Evolutionary conservation across 2,113 vertebrate species (phyloP), one percentile per base, ranked within the genome.

Genomic region (Actenoides hombroni): DNA sequence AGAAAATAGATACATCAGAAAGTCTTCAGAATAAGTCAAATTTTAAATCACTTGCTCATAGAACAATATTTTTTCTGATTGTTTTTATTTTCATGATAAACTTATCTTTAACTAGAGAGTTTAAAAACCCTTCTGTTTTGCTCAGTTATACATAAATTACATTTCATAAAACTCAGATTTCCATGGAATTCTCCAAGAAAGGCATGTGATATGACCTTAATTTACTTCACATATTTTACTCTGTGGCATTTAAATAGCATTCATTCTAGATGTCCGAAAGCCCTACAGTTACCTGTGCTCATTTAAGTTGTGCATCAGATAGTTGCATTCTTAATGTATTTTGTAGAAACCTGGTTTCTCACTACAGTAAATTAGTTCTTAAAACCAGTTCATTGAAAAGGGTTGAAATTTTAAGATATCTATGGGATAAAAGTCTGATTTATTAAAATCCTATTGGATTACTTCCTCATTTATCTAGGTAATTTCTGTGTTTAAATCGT

Each of bases 161-260:
- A 78, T 89, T 90, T 95, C n/a, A 64, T 24, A 92, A 94, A 80
- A 64, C 5, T 70, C 54, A 95, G 44, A 85, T 88, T 71, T 57
- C 73, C 9, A 1, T 44, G 25, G 21, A 84, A 63, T 2, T 75
- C 3, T 86, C 17, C 18, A 81, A 51, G 33, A 77, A 78, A 74
- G 14, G 11, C 5, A 0, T 33, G 44, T n/a, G 13, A 20, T 53
- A 44, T 20, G 11, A 60, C 20, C 42, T 75, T 69, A 39, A 69
- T 74, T 89, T 89, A 21, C 11, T 73, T 60, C 33, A 83, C 8
- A 71, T 28, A 82, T 82, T 51, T 68, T 84, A 53, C 21, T 39
- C 15, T 56, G 5, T 88, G 6, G 2, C 16, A 86, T 92, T 93
- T 84, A 70, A 84, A 40, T 13, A 57, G 5, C 17, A 48, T 70